phyloP scores from a whole-genome alignment of 1,140 invertebrate genomes.

The Lepidostoma basale region DNA sequence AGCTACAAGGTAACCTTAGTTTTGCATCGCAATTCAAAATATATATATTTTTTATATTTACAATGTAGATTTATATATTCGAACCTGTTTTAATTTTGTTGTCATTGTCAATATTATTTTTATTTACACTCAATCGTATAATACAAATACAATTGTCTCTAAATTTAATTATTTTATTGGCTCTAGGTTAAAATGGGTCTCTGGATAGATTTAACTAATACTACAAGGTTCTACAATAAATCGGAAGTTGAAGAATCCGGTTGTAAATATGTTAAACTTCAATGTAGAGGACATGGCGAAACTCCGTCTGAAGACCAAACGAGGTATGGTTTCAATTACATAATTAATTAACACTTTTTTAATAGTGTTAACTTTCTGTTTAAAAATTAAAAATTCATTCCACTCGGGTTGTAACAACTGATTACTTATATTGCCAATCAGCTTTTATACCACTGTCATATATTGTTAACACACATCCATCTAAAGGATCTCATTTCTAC shows the following conservation, averaged over 20 bases:
- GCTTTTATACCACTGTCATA: too few relatives aligned
- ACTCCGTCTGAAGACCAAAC: slow-evolving; percentile 80
- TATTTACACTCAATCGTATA: too few relatives aligned
- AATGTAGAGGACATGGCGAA: slow-evolving; percentile 85
- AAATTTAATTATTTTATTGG: too few relatives aligned
- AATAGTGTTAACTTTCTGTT: not conserved
- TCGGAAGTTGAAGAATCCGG: slow-evolving; percentile 73
- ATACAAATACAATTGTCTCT: too few relatives aligned
- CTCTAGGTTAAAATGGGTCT: slow-evolving; percentile 84
- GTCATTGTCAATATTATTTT: too few relatives aligned
- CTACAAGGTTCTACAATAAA: slow-evolving; percentile 89
- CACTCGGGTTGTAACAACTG: too few relatives aligned
- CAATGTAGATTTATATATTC: too few relatives aligned
- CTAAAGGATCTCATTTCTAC: too few relatives aligned
- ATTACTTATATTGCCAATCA: too few relatives aligned
- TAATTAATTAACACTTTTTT: not conserved
- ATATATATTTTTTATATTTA: not conserved
- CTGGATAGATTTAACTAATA: slow-evolving; percentile 97
- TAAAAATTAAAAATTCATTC: too few relatives aligned
- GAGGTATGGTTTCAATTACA: slow-evolving; percentile 47
- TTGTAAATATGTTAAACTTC: slow-evolving; percentile 85
- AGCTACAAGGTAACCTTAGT: slow-evolving; percentile 68
- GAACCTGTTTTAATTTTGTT: not conserved
- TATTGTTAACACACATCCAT: too few relatives aligned
- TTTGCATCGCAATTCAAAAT: not conserved